These are phyloP conservation scores for Catagonus wagneri DNA, from an alignment of 2,113 vertebrate species.

Conservation along the genomic window DNA sequence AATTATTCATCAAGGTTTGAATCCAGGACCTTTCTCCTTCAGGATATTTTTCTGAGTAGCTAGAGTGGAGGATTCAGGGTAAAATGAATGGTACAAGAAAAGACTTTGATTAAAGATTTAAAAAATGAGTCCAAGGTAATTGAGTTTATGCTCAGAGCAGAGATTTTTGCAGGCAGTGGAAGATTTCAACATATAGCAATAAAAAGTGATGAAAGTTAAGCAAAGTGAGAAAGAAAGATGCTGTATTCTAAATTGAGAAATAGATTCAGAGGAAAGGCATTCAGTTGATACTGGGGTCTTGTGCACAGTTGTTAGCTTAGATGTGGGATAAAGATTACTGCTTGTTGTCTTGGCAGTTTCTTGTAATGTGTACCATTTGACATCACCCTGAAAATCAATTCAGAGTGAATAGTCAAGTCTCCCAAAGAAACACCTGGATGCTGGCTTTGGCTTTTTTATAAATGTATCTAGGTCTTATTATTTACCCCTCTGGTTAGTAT, in stretches of 20 bases:
- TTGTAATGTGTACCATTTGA: background rate
- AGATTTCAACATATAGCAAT: background rate
- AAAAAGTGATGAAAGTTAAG: background rate
- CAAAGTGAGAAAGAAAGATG: background rate
- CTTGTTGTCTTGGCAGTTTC: background rate
- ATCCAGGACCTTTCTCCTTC: background rate
- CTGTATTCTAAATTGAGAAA: background rate
- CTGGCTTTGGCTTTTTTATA: background rate
- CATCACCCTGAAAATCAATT: background rate
- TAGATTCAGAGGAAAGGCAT: background rate
- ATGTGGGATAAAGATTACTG: background rate
- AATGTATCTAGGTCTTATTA: background rate
- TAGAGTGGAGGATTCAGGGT: background rate
- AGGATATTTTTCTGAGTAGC: background rate
- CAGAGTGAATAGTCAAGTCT: background rate
- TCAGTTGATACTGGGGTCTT: background rate
- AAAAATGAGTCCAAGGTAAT: background rate
- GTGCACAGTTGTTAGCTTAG: accelerated
- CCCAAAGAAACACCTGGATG: constrained; percentile 41
- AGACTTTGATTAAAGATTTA: background rate
- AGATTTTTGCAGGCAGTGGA: background rate
- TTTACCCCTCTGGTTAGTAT: background rate
- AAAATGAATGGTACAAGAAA: constrained; percentile 34
- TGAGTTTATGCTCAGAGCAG: background rate
- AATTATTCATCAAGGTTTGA: background rate